phyloP scores from a whole-genome alignment of 2,888 invertebrate genomes.

The Pterostichus niger region DNA sequence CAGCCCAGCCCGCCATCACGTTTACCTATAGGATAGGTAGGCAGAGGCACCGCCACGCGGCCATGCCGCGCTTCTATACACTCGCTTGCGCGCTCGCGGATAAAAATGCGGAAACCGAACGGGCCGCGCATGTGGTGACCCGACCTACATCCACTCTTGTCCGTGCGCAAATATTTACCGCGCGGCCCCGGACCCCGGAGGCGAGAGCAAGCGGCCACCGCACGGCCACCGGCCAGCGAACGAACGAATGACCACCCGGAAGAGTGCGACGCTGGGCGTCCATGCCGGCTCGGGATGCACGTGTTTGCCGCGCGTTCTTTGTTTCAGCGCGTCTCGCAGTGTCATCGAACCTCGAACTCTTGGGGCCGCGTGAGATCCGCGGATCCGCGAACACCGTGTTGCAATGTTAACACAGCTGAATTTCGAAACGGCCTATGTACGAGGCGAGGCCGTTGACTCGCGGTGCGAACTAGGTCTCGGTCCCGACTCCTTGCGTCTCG shows the following conservation, averaged over 20 bases:
- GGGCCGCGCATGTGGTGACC: slow-evolving; percentile 60
- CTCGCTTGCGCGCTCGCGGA: slow-evolving; percentile 49
- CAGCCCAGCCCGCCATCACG: slow-evolving; percentile 61
- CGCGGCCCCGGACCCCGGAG: neutral
- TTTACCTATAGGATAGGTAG: slow-evolving; percentile 13
- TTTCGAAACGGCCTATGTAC: slow-evolving; percentile 67
- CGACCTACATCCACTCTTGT: slow-evolving; percentile 64
- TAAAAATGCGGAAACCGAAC: slow-evolving; percentile 67
- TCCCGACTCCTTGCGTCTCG: slow-evolving; percentile 70
- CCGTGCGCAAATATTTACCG: slow-evolving; percentile 48
- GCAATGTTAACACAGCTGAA: slow-evolving; percentile 66
- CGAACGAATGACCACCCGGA: slow-evolving; percentile 47
- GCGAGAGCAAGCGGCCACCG: neutral
- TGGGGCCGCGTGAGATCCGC: slow-evolving; percentile 65
- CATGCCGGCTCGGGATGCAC: slow-evolving; percentile 1
- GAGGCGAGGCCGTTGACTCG: slow-evolving; percentile 73
- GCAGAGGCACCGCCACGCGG: slow-evolving; percentile 1
- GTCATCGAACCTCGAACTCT: slow-evolving; percentile 73
- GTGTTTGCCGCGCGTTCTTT: slow-evolving; percentile 68
- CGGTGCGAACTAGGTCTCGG: slow-evolving; percentile 73
- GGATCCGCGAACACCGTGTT: slow-evolving; percentile 65
- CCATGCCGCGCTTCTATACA: slow-evolving; percentile 1
- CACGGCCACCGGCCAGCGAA: neutral
- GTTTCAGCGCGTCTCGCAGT: slow-evolving; percentile 65
- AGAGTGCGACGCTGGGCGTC: slow-evolving; percentile 15